Evolutionary conservation across 2,888 invertebrate genomes (phyloP), one percentile per base, ranked within the genome.

Genomic region (Allacma fusca): DNA sequence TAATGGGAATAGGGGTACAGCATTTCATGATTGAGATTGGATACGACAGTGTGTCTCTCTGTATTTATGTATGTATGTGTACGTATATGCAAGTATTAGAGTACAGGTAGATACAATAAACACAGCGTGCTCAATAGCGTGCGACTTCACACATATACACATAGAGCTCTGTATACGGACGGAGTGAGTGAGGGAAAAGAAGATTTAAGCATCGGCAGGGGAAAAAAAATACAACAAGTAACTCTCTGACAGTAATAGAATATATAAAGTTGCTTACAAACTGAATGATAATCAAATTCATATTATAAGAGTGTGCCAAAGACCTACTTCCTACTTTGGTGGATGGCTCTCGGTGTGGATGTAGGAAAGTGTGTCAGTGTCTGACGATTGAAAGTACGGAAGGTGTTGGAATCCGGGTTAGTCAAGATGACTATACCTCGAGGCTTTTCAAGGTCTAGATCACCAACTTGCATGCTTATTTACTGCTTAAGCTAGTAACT

Each of bases 401-500:
- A 83, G 78, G 82, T 80, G 76, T 78, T 80, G 80, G 83, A 83
- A 83, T 83, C 83, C 82, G 82, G 83, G 83, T 81, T 81, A 83
- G 78, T 26, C 72, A 76, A 74, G 75, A 75, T 75, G 73, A 72
- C 68, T 81, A 77, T 81, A 80, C 75, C 83, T 81, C 80, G 82
- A 81, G 83, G 82, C 81, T 82, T 80, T 83, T 82, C 83, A 83
- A 83, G 83, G 83, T 83, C 83, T 83, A 83, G 82, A 83, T 83
- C 83, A 83, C 82, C 75, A 81, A 74, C 62, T 64, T 75, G 67
- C 68, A 72, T 72, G 70, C 43, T 70, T 75, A 70, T 68, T 70
- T 69, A 70, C 68, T 34, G 24, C 34, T 72, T 29, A 34, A 34
- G 34, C 9, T 7, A 34, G 34, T 34, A 34, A 43, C 65, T 57